phyloP scores from a whole-genome alignment of 2,113 vertebrate species.

The Meleagris gallopavo region DNA sequence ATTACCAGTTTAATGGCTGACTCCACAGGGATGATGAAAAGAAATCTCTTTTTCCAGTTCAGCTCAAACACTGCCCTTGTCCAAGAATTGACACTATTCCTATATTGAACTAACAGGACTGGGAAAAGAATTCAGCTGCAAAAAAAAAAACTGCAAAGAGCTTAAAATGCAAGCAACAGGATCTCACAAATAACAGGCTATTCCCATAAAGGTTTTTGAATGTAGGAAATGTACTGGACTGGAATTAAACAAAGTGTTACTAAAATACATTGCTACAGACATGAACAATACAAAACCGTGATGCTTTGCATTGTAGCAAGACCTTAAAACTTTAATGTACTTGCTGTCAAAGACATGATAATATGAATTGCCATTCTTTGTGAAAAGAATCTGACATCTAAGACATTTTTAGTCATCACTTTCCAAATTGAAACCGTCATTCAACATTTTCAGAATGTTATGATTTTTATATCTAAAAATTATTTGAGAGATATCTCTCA shows the following conservation, averaged over 20 bases:
- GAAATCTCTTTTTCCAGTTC: neutral
- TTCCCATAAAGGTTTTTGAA: neutral
- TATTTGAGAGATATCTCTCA: neutral
- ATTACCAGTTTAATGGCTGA: neutral
- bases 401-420: neutral
- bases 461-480: neutral
- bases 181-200: neutral
- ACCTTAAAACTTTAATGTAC: neutral
- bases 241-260: neutral
- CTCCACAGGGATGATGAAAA: neutral
- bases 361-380: neutral
- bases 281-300: neutral
- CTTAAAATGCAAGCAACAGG: neutral
- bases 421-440: neutral
- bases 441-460: neutral
- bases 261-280: neutral
- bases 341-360: neutral
- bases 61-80: neutral
- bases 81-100: neutral
- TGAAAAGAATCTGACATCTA: neutral
- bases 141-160: slow-evolving; percentile 1
- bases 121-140: neutral
- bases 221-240: neutral
- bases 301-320: neutral
- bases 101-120: neutral